phyloP scores from a whole-genome alignment of 2,888 invertebrate genomes.

The Nowickia ferox region DNA sequence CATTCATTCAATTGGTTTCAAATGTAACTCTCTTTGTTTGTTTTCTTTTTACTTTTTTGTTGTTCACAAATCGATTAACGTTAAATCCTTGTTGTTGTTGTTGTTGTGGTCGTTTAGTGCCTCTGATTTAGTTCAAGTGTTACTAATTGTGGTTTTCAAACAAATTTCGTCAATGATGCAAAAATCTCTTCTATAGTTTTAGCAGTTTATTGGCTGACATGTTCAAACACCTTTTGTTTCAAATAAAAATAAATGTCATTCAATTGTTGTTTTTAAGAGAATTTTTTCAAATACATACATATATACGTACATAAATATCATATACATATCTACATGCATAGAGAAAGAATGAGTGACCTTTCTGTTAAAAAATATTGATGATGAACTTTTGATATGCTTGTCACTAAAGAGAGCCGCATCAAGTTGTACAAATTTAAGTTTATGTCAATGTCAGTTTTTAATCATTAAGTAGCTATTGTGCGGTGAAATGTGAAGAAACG shows the following conservation, averaged over 20 bases:
- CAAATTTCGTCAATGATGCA: slow-evolving; percentile 22
- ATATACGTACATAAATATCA: too few relatives aligned
- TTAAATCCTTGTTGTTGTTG: background rate
- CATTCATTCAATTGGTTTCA: slow-evolving; percentile 21
- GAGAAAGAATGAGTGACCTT: slow-evolving; percentile 43
- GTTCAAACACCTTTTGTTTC: slow-evolving; percentile 57
- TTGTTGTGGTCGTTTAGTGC: slow-evolving; percentile 14
- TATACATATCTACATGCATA: too few relatives aligned
- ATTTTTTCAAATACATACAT: background rate
- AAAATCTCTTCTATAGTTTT: slow-evolving; percentile 14
- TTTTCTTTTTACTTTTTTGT: slow-evolving; percentile 22
- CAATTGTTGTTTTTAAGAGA: slow-evolving; percentile 2
- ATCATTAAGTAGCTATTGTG: slow-evolving; percentile 59
- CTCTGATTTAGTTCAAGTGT: slow-evolving; percentile 56
- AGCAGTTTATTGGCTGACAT: slow-evolving; percentile 37
- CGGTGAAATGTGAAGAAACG: slow-evolving; percentile 34
- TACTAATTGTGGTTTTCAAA: slow-evolving; percentile 66
- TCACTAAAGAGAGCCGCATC: slow-evolving; percentile 39
- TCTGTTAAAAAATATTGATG: slow-evolving; percentile 45
- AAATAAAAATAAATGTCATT: slow-evolving; percentile 23
- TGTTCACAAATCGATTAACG: slow-evolving; percentile 35
- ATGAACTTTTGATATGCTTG: slow-evolving; percentile 61
- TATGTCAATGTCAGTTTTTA: slow-evolving; percentile 51
- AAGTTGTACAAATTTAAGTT: slow-evolving; percentile 35
- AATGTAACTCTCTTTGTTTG: slow-evolving; percentile 30